These are phyloP conservation scores for Cephus pulcher DNA, from an alignment of 2,888 invertebrate genomes.

Conservation along the genomic window DNA sequence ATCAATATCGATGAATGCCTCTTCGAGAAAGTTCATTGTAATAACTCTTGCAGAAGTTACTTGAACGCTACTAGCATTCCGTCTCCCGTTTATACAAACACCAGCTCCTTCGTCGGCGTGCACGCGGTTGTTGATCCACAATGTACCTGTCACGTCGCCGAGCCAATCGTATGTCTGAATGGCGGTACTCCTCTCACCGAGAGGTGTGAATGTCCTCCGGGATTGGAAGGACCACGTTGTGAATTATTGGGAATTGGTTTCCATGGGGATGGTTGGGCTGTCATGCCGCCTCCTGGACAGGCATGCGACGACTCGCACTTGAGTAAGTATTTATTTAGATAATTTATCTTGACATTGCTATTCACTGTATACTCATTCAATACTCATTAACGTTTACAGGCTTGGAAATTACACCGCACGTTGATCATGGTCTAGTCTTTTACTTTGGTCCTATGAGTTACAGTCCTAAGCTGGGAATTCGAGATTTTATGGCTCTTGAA, in stretches of 20 bases:
- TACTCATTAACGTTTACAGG: constrained; percentile 35
- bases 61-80: constrained; percentile 81
- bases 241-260: constrained; percentile 91
- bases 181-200: constrained; percentile 75
- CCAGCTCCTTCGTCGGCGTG: constrained; percentile 94
- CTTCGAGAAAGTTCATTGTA: constrained; percentile 78
- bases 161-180: constrained; percentile 77
- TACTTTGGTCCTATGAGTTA: constrained; percentile 87
- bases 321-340: constrained; percentile 36
- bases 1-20: constrained; percentile 93
- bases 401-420: constrained; percentile 82
- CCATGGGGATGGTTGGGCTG: constrained; percentile 91
- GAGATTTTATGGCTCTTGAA: constrained; percentile 93
- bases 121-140: constrained; percentile 84
- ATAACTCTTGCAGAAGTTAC: constrained; percentile 83
- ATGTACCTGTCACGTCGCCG: constrained; percentile 76
- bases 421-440: constrained; percentile 85
- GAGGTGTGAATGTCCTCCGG: constrained; percentile 83
- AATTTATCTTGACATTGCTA: background rate
- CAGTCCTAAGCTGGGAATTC: constrained; percentile 74
- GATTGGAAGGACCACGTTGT: constrained; percentile 88
- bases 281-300: constrained; percentile 85
- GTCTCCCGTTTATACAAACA: constrained; percentile 90
- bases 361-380: background rate
- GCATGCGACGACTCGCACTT: constrained; percentile 84